These are phyloP conservation scores for Archips crataeganus DNA, from an alignment of 2,888 invertebrate species.

Conservation along the genomic window DNA sequence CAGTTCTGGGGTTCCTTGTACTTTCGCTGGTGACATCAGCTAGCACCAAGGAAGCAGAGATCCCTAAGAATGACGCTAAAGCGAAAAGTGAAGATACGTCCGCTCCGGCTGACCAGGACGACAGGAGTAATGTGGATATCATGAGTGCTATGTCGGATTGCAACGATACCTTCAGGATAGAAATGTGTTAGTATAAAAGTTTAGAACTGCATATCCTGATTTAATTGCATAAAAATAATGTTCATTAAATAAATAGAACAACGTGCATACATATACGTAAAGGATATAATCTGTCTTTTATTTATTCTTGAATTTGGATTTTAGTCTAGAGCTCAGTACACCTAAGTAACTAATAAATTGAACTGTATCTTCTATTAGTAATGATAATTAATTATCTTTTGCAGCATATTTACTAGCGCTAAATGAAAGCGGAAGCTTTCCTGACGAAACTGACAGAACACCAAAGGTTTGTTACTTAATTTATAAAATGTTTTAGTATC, in stretches of 20 bases:
- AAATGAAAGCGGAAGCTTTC: conserved; percentile 83
- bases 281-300: too few relatives aligned
- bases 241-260: too few relatives aligned
- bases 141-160: conserved; percentile 73
- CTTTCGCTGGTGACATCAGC: background rate
- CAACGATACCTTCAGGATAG: conserved; percentile 83
- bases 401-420: conserved; percentile 80
- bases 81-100: conserved; percentile 13
- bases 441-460: conserved; percentile 84
- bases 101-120: conserved; percentile 43
- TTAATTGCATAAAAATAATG: too few relatives aligned
- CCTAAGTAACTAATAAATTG: too few relatives aligned
- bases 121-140: conserved; percentile 60
- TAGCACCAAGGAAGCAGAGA: conserved; percentile 1
- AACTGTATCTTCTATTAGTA: background rate
- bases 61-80: conserved; percentile 9
- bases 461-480: conserved; percentile 75
- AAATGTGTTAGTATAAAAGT: conserved; percentile 72
- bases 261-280: too few relatives aligned
- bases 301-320: too few relatives aligned
- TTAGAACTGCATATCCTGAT: too few relatives aligned
- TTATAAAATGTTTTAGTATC: too few relatives aligned
- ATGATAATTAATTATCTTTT: conserved; percentile 43
- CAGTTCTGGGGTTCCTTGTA: conserved; percentile 8
- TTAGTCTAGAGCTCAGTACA: too few relatives aligned